Evolutionary conservation across 2,888 invertebrate genomes (phyloP).

Genomic region (Papilio gigon): DNA sequence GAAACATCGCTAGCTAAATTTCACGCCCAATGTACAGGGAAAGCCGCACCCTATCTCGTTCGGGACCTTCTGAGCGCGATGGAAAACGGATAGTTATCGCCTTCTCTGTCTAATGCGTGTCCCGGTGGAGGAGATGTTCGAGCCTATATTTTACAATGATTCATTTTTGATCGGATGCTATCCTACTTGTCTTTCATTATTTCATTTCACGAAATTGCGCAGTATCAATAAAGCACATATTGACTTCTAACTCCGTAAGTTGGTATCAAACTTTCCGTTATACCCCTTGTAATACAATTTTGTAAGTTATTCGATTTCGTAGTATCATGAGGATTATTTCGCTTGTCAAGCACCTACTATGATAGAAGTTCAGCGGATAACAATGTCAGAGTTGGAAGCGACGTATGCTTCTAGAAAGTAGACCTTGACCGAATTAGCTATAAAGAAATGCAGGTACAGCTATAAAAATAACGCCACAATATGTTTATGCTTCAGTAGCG

Average conservation of each 20-base stretch:
- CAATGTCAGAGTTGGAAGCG: constrained; percentile 19
- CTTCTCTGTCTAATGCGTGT: neutral
- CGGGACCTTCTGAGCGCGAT: constrained; percentile 9
- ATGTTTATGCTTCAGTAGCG: neutral
- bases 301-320: neutral
- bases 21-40: constrained; percentile 13
- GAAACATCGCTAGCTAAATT: constrained; percentile 7
- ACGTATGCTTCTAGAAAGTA: constrained; percentile 13
- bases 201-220: neutral
- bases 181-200: neutral
- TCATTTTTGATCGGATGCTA: neutral
- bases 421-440: constrained; percentile 19
- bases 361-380: constrained; percentile 12
- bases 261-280: neutral
- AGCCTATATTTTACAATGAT: neutral
- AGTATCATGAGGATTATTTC: neutral
- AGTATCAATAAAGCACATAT: neutral
- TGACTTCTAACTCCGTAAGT: neutral
- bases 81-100: constrained; percentile 1
- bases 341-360: constrained; percentile 4
- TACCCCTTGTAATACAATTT: constrained; percentile 4
- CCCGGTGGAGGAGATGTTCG: constrained; percentile 1
- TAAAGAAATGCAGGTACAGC: constrained; percentile 21
- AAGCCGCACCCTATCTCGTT: constrained; percentile 22
- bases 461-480: constrained; percentile 12